These are phyloP conservation scores for Sclerodermus sp. DNA, from an alignment of 2,888 invertebrate species.

Conservation along the genomic window DNA sequence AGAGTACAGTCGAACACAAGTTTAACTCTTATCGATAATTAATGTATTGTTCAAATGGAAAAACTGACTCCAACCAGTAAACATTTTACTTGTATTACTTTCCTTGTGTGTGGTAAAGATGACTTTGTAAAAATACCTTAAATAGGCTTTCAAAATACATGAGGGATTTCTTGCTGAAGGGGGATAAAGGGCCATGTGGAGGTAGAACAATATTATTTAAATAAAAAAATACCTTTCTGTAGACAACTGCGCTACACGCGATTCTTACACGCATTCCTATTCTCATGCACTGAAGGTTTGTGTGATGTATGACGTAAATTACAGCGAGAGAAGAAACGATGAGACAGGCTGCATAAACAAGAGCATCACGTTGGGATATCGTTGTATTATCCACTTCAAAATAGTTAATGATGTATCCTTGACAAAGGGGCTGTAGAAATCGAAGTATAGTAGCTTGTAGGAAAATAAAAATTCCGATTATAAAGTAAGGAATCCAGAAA, in stretches of 20 bases:
- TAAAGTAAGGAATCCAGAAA: conserved; percentile 48
- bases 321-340: conserved; percentile 50
- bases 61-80: too few species aligned
- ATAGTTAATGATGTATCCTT: conserved; percentile 39
- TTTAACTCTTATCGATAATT: too few species aligned
- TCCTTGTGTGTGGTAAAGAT: too few species aligned
- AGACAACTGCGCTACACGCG: conserved; percentile 69
- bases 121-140: too few species aligned
- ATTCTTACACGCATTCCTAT: conserved; percentile 69
- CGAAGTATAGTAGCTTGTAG: conserved; percentile 21
- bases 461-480: conserved; percentile 20
- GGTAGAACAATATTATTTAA: too few species aligned
- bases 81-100: too few species aligned
- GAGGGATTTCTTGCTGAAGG: too few species aligned
- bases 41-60: too few species aligned
- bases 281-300: conserved; percentile 50
- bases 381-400: conserved; percentile 38
- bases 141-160: too few species aligned
- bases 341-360: conserved; percentile 52
- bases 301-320: conserved; percentile 56
- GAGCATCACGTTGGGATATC: conserved; percentile 63
- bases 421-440: conserved; percentile 34
- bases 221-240: conserved; percentile 69
- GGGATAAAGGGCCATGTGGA: too few species aligned
- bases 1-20: too few species aligned